Conservation (phyloP, 1,140 invertebrate genomes). For the Idris sp. region DNA sequence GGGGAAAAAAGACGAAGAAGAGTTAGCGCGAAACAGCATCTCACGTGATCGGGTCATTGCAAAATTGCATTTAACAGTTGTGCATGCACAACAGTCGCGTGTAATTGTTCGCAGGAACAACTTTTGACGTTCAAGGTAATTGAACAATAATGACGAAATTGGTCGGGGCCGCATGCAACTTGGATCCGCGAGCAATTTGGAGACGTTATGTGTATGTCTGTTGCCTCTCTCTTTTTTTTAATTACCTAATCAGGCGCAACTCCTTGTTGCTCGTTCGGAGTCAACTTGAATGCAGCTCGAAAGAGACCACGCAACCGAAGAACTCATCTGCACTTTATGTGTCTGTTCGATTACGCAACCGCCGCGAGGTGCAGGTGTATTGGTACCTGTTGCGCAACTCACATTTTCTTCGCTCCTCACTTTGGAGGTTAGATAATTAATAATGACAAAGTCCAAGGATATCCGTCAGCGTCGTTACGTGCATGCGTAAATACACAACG, state of each 20-base stretch:
- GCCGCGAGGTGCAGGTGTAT: constrained; percentile 62
- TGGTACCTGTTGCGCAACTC: constrained; percentile 76
- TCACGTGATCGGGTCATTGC: constrained; percentile 26
- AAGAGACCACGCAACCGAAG: constrained; percentile 25
- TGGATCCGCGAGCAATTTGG: constrained; percentile 44
- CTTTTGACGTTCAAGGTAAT: constrained; percentile 60
- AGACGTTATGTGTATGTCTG: constrained; percentile 18
- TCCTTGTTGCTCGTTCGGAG: constrained; percentile 15
- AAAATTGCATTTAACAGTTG: constrained; percentile 42
- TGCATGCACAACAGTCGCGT: constrained; percentile 35
- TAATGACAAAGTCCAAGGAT: constrained; percentile 78
- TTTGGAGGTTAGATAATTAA: constrained; percentile 77
- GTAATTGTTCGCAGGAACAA: constrained; percentile 53
- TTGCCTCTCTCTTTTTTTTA: constrained; percentile 48
- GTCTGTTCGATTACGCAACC: constrained; percentile 73
- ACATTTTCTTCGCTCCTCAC: constrained; percentile 75
- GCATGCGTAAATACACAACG: constrained; percentile 41
- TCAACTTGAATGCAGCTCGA: constrained; percentile 16
- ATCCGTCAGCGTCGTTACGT: constrained; percentile 56
- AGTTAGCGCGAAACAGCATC: too few species aligned
- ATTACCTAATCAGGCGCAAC: constrained; percentile 48
- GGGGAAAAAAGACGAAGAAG: too few species aligned
- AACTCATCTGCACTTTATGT: constrained; percentile 68
- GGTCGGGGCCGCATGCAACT: constrained; percentile 39
- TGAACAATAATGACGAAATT: constrained; percentile 60